These are phyloP conservation scores for Sycophaga agraensis DNA, from an alignment of 1,140 invertebrate species.

Conservation along the genomic window DNA sequence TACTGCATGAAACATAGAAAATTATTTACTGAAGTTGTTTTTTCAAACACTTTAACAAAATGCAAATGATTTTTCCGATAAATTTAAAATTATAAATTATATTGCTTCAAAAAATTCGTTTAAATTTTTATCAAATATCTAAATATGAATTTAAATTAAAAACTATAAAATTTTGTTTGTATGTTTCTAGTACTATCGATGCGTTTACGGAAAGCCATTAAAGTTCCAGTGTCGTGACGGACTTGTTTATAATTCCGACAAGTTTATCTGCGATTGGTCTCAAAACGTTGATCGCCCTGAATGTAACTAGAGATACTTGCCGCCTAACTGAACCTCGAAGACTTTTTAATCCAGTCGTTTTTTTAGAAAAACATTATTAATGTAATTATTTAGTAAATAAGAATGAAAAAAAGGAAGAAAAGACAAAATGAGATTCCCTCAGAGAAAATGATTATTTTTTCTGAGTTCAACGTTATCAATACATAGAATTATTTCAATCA, in stretches of 20 bases:
- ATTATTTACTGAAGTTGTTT: too few relatives aligned
- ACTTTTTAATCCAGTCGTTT: neutral
- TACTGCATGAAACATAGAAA: too few relatives aligned
- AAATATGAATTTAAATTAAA: too few relatives aligned
- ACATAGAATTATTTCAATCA: too few relatives aligned
- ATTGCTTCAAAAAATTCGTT: too few relatives aligned
- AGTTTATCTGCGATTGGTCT: conserved; percentile 78
- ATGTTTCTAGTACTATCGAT: conserved; percentile 75
- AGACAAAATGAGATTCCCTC: neutral
- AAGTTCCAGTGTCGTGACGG: conserved; percentile 71
- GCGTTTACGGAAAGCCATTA: conserved; percentile 72
- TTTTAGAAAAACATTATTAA: neutral
- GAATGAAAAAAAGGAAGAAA: neutral
- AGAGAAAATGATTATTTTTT: conserved; percentile 1
- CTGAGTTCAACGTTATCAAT: too few relatives aligned
- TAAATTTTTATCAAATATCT: too few relatives aligned
- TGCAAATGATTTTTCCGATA: too few relatives aligned
- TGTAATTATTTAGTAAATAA: too few relatives aligned
- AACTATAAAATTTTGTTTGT: too few relatives aligned
- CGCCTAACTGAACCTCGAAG: neutral
- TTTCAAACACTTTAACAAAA: too few relatives aligned
- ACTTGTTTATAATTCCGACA: conserved; percentile 71
- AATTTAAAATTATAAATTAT: too few relatives aligned
- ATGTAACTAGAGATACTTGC: conserved; percentile 44
- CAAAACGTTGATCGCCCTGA: conserved; percentile 67